Evolutionary conservation across 2,797 vertebrate genomes (phyloP), one percentile per base, ranked within the genome.

Genomic region (Hozukius guyotensis): DNA sequence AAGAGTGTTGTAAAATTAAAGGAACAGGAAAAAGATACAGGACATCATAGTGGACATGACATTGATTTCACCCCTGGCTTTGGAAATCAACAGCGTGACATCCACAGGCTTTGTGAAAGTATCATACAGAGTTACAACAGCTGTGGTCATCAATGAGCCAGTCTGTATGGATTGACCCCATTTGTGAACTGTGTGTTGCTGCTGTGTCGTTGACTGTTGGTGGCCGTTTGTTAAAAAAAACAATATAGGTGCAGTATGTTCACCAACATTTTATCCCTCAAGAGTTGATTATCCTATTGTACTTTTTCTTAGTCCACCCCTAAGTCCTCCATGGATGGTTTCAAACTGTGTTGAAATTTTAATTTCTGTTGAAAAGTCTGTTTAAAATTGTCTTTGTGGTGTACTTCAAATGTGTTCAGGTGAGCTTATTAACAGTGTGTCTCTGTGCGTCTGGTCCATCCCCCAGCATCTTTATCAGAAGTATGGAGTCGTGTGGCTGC

Each of bases 401-500:
- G 18, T 38, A 27, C 16, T 34, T 67, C 11, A 49, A 59, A 62
- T 9, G 4, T 76, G 32, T 53, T 38, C 5, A 2, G 18, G 11
- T 20, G 16, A 72, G 9, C 2, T 56, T 5, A 27, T 67, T 83
- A 55, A 80, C 13, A 18, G 1, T 55, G 9, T 52, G 4, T 77
- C 22, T 86, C 11, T 87, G 16, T 56, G 8, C 83, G 5, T 83
- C 6, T 76, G 10, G 1, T 89, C 22, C 46, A 20, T 81, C 46
- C 59, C 10, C 6, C 78, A 90, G 91, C 2, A 8, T 84, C 76
- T 3, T 36, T 78, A 29, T 77, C 75, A 74, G 93, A 91, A 84
- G 77, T 95, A 36, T 84, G 69, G 73, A 77, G 83, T 16, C 92
- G 83, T 7, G 75, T 94, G 6, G 87, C 91, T 49, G 80, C 86